A percentile compares a stretch with the other conserved stretches of the same genome.
Evolutionary conservation across 2,888 invertebrate species (phyloP).

Genomic region (Eupithecia subumbrata): DNA sequence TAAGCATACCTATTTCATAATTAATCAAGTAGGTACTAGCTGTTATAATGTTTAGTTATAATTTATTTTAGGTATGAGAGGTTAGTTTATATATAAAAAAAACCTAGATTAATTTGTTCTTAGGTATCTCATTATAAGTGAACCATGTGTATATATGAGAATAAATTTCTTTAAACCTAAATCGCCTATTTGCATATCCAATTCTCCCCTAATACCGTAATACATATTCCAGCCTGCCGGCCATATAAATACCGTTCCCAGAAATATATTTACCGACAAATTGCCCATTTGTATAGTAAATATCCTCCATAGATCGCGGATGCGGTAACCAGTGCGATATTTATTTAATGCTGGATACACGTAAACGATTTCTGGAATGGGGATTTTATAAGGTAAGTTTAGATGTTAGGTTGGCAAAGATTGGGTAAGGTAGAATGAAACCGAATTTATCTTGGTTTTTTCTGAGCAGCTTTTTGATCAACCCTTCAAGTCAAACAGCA

Average conservation of each 20-base stretch:
- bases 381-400: conserved; percentile 37
- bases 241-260: conserved; percentile 50
- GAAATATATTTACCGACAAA: conserved; percentile 60
- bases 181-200: conserved; percentile 21
- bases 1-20: too few species aligned
- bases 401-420: conserved; percentile 2
- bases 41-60: too few species aligned
- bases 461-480: not conserved
- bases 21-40: too few species aligned
- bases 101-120: too few species aligned
- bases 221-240: conserved; percentile 43
- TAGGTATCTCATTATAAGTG: too few species aligned
- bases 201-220: conserved; percentile 36
- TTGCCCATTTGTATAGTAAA: conserved; percentile 61
- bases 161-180: not conserved
- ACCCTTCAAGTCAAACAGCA: too few species aligned
- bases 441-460: not conserved
- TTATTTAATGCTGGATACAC: conserved; percentile 55
- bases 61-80: too few species aligned
- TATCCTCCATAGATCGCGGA: conserved; percentile 53
- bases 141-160: too few species aligned
- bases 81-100: too few species aligned
- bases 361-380: conserved; percentile 37
- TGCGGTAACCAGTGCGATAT: conserved; percentile 47
- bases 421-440: not conserved